Evolutionary conservation across 2,113 vertebrate genomes (phyloP).

Genomic region (Macrotis lagotis): DNA sequence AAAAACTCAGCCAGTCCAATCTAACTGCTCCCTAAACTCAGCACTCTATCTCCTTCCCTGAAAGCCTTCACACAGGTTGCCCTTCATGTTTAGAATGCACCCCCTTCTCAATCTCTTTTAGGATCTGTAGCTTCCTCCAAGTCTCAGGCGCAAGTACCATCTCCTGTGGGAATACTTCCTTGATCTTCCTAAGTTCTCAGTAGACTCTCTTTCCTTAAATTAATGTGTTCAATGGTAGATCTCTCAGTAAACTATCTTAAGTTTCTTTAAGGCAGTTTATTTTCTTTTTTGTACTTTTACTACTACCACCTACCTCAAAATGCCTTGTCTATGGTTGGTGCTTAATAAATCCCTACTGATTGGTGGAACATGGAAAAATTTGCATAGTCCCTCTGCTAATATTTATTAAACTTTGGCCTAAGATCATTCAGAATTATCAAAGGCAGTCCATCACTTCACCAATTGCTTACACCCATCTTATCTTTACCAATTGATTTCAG

Average conservation of each 20-base stretch:
- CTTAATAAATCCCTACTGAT: background rate
- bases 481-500: constrained; percentile 49
- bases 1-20: background rate
- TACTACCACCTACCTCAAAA: background rate
- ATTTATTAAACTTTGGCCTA: background rate
- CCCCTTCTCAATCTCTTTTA: background rate
- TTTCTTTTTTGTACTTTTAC: background rate
- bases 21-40: background rate
- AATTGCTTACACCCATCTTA: background rate
- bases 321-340: background rate
- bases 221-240: background rate
- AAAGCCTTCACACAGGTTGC: background rate
- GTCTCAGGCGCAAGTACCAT: background rate
- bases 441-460: constrained; percentile 23
- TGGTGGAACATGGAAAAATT: background rate
- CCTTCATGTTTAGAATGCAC: background rate
- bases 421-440: constrained; percentile 18
- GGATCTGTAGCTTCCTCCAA: background rate
- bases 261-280: background rate
- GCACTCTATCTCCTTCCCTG: background rate
- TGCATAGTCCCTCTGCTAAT: background rate
- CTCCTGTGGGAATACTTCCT: background rate
- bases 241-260: background rate
- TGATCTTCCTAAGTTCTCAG: background rate
- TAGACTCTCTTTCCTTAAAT: background rate